Percentiles rank a stretch among this genome's conserved stretches.
phyloP scores from a whole-genome alignment of 2,888 invertebrate genomes.

The Rhodophaea formosa region DNA sequence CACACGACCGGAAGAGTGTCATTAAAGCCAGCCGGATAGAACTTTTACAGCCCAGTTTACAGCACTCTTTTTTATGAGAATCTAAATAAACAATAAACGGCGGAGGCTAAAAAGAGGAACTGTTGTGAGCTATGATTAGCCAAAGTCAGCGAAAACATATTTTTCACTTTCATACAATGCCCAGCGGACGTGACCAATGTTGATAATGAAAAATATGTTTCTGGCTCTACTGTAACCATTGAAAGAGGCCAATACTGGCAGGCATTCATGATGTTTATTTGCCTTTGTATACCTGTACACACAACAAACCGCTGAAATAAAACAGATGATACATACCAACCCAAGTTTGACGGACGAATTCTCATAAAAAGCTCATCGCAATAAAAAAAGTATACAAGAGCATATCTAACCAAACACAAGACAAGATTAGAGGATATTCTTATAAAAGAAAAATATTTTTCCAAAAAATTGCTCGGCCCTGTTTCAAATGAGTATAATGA shows the following conservation, averaged over 20 bases:
- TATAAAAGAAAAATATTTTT: slow-evolving; percentile 18
- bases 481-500: slow-evolving; percentile 2
- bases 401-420: slow-evolving; percentile 19
- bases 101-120: not conserved
- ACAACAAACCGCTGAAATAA: slow-evolving; percentile 16
- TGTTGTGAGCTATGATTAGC: not conserved
- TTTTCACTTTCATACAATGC: not conserved
- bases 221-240: not conserved
- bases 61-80: not conserved
- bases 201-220: not conserved
- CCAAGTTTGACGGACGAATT: slow-evolving; percentile 19
- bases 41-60: not conserved
- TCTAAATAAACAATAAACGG: not conserved
- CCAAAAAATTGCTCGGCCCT: slow-evolving; percentile 11
- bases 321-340: slow-evolving; percentile 17
- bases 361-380: slow-evolving; percentile 25
- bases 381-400: slow-evolving; percentile 25
- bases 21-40: not conserved
- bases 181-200: not conserved
- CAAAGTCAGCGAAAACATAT: not conserved
- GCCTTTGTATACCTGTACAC: not conserved
- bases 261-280: not conserved
- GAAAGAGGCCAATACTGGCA: not conserved
- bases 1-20: not conserved
- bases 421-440: slow-evolving; percentile 23